Percentiles rank a stretch among this genome's conserved stretches.
These are phyloP conservation scores for Thereva unica DNA, from an alignment of 2,888 invertebrate species.

Conservation along the genomic window DNA sequence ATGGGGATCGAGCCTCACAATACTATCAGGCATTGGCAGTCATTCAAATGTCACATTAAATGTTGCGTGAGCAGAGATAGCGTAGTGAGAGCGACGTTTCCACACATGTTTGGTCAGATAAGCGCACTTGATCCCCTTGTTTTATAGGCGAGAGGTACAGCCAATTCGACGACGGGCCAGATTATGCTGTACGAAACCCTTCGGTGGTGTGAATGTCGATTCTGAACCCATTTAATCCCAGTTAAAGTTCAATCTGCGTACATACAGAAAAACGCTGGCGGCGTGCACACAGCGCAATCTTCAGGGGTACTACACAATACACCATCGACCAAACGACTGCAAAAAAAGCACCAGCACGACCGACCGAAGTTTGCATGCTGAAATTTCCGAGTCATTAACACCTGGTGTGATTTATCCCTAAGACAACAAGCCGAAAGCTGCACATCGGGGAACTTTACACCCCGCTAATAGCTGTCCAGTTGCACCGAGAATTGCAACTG, in stretches of 20 bases:
- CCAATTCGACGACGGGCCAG: constrained; percentile 29
- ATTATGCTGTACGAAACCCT: constrained; percentile 42
- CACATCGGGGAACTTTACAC: constrained; percentile 27
- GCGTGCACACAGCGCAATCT: too few species aligned
- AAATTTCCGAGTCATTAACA: constrained; percentile 28
- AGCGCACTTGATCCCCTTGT: constrained; percentile 22
- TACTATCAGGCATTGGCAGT: constrained; percentile 42
- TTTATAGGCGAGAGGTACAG: not conserved
- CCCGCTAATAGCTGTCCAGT: constrained; percentile 36
- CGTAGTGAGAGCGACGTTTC: constrained; percentile 13
- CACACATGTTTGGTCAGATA: constrained; percentile 35
- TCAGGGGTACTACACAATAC: constrained; percentile 25
- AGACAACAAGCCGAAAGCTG: constrained; percentile 7
- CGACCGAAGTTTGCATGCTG: constrained; percentile 14
- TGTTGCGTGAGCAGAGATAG: constrained; percentile 42
- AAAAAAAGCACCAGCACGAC: not conserved
- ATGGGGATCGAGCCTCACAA: constrained; percentile 21
- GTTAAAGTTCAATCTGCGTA: too few species aligned
- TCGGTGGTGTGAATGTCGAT: not conserved
- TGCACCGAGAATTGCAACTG: constrained; percentile 38
- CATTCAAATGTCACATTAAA: constrained; percentile 47
- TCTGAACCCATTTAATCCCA: too few species aligned
- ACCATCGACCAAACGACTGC: constrained; percentile 7
- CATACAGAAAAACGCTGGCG: too few species aligned
- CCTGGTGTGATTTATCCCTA: constrained; percentile 34